These are phyloP conservation scores for Sinocyclocheilus rhinocerous DNA, from an alignment of 2,113 vertebrate genomes.

Conservation along the genomic window DNA sequence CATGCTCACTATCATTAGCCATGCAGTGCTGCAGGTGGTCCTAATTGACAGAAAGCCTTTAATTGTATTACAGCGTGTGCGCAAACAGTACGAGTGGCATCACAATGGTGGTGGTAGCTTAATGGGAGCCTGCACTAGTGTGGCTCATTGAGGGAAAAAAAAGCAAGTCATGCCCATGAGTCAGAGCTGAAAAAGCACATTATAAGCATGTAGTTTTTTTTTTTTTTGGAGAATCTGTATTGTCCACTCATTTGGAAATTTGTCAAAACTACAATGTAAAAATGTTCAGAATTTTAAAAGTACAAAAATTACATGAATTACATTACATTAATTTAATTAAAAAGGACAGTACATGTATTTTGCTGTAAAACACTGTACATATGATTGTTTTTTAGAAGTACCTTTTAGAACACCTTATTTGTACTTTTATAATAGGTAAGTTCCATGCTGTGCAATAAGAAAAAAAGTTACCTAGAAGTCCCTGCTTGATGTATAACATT, in stretches of 20 bases:
- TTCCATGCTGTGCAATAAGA: no score
- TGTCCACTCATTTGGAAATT: neutral
- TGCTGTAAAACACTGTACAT: neutral
- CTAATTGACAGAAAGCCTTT: constrained; percentile 34
- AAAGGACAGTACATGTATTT: neutral
- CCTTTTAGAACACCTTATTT: neutral
- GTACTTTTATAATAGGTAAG: neutral
- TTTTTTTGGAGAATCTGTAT: neutral
- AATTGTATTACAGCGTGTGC: constrained; percentile 27
- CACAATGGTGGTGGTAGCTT: neutral
- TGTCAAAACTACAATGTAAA: neutral
- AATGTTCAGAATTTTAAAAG: no score
- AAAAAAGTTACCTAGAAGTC: neutral
- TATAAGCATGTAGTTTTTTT: neutral
- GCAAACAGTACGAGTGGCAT: neutral
- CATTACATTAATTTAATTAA: no score
- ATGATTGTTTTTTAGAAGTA: neutral
- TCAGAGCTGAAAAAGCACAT: constrained; percentile 27
- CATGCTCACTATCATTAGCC: neutral
- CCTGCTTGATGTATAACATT: neutral
- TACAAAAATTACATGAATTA: no score
- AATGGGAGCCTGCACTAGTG: neutral
- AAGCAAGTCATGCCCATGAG: constrained; percentile 22
- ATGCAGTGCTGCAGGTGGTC: constrained; percentile 2
- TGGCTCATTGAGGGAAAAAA: neutral